Evolutionary conservation across 2,797 vertebrate genomes (phyloP), one percentile per base, ranked within the genome.

Genomic region (Enteromius treurensis): DNA sequence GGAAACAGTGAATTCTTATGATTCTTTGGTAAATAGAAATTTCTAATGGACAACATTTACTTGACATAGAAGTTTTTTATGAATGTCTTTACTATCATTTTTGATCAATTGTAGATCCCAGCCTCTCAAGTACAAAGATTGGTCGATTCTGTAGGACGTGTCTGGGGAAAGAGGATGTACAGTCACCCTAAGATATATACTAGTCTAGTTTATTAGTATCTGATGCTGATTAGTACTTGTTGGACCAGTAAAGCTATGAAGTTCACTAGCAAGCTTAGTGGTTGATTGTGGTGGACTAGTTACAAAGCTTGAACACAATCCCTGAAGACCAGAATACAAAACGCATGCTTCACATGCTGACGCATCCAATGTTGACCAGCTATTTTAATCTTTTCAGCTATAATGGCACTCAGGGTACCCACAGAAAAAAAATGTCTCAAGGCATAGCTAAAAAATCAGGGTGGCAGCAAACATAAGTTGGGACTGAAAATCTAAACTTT

Each of bases 401-500:
- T 21, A 13, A 32, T 23, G 71, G 49, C 32, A 53, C 32, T 55
- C 49, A 53, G 47, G 53, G 29, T 17, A 17, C 37, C 19, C 26
- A 15, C 40, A 51, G 8, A 26, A 37, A 67, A 45, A 23, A 51
- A 47, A 32, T 58, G 40, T 60, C 73, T 75, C 53, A 71, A 69
- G 23, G 67, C 76, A 32, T 58, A 45, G 47, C 49, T 77, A 29
- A 60, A 83, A 68, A 62, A 68, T 32, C 21, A 34, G 65, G 4
- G 26, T n/a, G 49, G 80, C 47, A 80, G 45, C 21, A 60, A 60
- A 83, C 75, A 77, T 68, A 80, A 80, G 67, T 80, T 49, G 62
- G 37, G 74, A 86, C 80, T 83, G 80, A 81, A 85, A 79, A 84
- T 77, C 78, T 67, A 81, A 80, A 81, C 75, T 71, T 85, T 64